Evolutionary conservation across 2,113 vertebrate species (phyloP), one percentile per base, ranked within the genome.

Genomic region (Sterrhoptilus dennistouni): DNA sequence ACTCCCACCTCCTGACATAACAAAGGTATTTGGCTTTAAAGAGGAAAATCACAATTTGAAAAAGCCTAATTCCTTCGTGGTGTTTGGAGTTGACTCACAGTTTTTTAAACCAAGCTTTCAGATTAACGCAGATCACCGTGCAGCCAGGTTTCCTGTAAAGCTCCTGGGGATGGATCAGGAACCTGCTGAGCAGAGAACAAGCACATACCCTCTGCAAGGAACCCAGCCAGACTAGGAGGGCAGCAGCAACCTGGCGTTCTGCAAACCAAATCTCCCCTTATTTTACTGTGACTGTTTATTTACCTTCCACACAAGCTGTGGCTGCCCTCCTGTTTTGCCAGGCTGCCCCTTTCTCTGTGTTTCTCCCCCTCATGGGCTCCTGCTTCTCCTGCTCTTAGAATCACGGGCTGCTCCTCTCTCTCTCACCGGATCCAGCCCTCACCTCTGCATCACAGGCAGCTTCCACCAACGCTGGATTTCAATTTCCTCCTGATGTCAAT

Each of bases 381-480:
- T 70, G 38, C 44, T 91, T 18, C 65, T 54, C 64, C 74, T 1
- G 2, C 33, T 66, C 60, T 75, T 38, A 40, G n/a, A 61, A 36
- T 31, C 11, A 0, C 2, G 0, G 69, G 27, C 29, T 94, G 53
- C 42, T 19, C 36, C 63, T 22, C 31, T 53, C 54, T 64, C 40
- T 38, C 36, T 56, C 64, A 63, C 87, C 15, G 5, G 66, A 80
- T 33, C 92, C 91, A 94, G 59, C 84, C 89, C 83, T 94, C 81
- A 91, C 70, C 75, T 83, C 87, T 74, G 85, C 95, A 96, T 93
- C 95, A 88, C 85, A 47, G 17, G 11, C 59, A 66, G 78, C 54
- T 70, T 83, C 75, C 90, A 93, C 90, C 87, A 94, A 68, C 92
- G 90, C 63, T 66, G 69, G 27, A 42, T 70, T 96, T 72, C 82